These are phyloP conservation scores for Cyphomyrus plagiostoma DNA, from an alignment of 2,113 vertebrate genomes.

Conservation along the genomic window DNA sequence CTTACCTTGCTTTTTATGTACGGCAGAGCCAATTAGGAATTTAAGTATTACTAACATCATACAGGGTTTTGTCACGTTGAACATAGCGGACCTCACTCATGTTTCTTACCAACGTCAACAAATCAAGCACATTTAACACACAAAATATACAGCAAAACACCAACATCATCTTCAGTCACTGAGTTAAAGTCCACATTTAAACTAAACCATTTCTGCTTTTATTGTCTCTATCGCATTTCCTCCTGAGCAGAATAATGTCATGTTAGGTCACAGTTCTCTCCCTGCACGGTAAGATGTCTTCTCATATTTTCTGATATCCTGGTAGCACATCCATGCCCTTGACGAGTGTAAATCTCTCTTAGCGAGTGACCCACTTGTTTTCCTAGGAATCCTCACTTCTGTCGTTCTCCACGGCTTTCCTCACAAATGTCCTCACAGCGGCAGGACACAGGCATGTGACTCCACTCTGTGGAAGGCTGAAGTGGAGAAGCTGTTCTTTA, in stretches of 20 bases:
- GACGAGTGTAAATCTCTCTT: no score
- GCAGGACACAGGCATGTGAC: neutral
- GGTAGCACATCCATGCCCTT: neutral
- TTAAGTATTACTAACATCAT: neutral
- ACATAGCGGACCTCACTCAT: neutral
- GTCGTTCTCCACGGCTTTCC: neutral
- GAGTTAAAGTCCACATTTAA: neutral
- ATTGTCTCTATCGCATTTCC: neutral
- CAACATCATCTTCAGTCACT: neutral
- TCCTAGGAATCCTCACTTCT: neutral
- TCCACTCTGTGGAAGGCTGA: neutral
- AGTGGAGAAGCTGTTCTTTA: neutral
- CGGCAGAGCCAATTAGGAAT: neutral
- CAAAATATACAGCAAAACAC: neutral
- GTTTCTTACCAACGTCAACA: neutral
- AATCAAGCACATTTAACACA: conserved; percentile 4
- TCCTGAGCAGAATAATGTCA: neutral
- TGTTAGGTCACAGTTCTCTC: neutral
- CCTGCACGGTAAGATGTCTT: neutral
- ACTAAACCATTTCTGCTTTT: neutral
- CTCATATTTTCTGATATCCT: neutral
- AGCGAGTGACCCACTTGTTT: neutral
- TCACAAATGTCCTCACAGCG: conserved; percentile 1
- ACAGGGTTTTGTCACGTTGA: neutral
- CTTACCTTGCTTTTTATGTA: neutral